Evolutionary conservation across 2,113 vertebrate genomes (phyloP).

Genomic region (Odocoileus virginianus): DNA sequence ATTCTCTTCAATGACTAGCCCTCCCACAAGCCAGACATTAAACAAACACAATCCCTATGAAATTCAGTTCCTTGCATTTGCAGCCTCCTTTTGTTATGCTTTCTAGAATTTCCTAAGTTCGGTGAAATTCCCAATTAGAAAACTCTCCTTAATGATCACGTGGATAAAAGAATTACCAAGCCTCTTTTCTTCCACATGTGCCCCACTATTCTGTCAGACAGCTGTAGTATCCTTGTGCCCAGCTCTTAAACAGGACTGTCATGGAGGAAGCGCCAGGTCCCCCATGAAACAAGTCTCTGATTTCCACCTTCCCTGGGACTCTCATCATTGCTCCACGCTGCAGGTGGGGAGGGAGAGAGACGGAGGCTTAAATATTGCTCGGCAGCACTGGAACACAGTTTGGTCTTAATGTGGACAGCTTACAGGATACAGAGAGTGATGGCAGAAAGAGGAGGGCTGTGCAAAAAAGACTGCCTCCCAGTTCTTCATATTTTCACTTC

Average conservation of each 20-base stretch:
- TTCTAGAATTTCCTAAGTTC: background rate
- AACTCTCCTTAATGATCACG: background rate
- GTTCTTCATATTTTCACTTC: background rate
- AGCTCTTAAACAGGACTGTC: background rate
- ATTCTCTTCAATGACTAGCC: background rate
- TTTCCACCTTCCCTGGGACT: background rate
- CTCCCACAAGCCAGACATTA: background rate
- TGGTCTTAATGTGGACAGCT: background rate
- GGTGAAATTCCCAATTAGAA: background rate
- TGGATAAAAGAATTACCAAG: background rate
- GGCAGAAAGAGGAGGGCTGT: background rate
- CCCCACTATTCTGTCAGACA: background rate
- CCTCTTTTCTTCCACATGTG: background rate
- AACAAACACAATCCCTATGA: background rate
- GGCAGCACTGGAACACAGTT: background rate
- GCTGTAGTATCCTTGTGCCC: background rate
- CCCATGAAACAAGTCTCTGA: background rate
- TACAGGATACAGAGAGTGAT: background rate
- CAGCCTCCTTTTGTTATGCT: background rate
- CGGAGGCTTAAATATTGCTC: accelerated
- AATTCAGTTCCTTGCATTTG: background rate
- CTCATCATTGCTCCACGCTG: background rate
- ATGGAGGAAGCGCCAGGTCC: background rate
- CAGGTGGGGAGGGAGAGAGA: background rate
- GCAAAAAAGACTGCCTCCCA: background rate